Conservation (phyloP, 2,113 vertebrate genomes). For the Ailuropoda melanoleuca region DNA sequence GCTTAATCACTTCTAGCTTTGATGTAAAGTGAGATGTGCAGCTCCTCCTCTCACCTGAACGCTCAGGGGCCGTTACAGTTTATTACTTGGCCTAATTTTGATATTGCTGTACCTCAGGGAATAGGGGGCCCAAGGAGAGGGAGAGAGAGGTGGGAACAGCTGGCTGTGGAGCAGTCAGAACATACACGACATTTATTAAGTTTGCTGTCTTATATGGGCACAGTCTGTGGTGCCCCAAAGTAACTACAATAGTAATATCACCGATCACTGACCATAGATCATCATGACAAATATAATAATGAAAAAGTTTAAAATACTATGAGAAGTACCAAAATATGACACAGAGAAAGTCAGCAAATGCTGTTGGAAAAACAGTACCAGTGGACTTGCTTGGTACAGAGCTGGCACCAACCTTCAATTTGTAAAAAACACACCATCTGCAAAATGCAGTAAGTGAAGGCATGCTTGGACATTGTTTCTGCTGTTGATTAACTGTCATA, state of each 20-base stretch:
- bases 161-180: not conserved
- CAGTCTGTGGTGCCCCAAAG: not conserved
- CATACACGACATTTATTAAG: not conserved
- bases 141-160: not conserved
- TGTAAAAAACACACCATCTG: not conserved
- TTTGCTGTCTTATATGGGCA: not conserved
- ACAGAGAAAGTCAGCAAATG: not conserved
- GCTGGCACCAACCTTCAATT: not conserved
- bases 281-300: not conserved
- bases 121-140: not conserved
- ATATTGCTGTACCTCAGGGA: not conserved
- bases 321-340: not conserved
- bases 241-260: not conserved
- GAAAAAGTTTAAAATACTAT: not conserved
- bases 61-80: not conserved
- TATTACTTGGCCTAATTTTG: not conserved
- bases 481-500: not conserved
- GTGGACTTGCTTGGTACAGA: not conserved
- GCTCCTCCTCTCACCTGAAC: not conserved
- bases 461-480: not conserved
- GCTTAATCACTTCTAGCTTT: not conserved
- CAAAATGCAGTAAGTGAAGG: not conserved
- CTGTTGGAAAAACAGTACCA: not conserved
- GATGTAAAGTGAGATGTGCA: not conserved
- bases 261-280: not conserved